Evolutionary conservation across 2,113 vertebrate species (phyloP), one percentile per base, ranked within the genome.

Genomic region (Scolopax mira): DNA sequence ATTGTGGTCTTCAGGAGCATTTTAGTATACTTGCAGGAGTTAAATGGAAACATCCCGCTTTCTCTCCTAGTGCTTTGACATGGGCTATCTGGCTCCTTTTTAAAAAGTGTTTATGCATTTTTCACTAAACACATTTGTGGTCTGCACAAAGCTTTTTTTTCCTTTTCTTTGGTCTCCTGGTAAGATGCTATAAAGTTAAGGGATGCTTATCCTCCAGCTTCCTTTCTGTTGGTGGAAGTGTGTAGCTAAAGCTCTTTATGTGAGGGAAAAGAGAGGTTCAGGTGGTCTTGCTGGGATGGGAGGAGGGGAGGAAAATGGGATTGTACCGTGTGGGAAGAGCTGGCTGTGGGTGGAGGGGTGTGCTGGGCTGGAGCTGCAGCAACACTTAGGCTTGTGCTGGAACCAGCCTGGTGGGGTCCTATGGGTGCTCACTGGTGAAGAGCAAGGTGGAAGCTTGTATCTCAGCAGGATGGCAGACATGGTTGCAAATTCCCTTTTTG

Each of bases 401-500:
- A 80, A 12, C 18, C 4, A 18, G 33, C 18, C 33, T 28, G 17
- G 3, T 8, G 33, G 14, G 27, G 17, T n/a, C 16, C 39, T 48
- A 24, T 12, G 24, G 57, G 52, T 71, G 42, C 42, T 71, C n/a
- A 9, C 21, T 41, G 9, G 25, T 57, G 41, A 35, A 79, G 81
- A 66, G 55, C 18, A 18, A 1, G 16, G n/a, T 74, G 37, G 46
- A 18, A 75, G 5, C 25, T 44, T 44, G 1, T 35, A 3, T 70
- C 13, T 35, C 15, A 16, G 4, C 7, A 3, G 23, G 15, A 5
- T 11, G 21, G 24, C 0, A 1, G 33, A 23, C 1, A 0, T 6
- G 27, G 10, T 48, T 10, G 13, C 6, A 7, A 13, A 41, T 13
- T 28, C 4, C 2, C 2, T 18, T 28, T 31, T 70, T 16, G 51